phyloP scores from a whole-genome alignment of 2,888 invertebrate genomes.

The Acanthoscelides obtectus region DNA sequence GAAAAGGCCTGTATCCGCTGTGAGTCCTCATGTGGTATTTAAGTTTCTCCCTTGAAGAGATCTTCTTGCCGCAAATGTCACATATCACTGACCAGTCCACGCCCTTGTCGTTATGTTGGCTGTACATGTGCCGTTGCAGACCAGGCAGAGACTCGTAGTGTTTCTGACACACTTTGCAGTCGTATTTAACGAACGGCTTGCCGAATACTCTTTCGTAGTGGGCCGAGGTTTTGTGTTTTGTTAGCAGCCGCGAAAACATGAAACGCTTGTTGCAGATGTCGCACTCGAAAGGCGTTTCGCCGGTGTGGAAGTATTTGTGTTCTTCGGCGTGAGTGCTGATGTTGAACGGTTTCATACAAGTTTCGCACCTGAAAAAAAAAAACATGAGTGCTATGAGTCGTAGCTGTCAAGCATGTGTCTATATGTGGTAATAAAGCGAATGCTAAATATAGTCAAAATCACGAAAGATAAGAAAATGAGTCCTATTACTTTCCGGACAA shows the following conservation, averaged over 20 bases:
- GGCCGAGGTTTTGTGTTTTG: conserved; percentile 46
- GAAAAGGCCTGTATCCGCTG: conserved; percentile 48
- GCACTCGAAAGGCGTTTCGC: conserved; percentile 49
- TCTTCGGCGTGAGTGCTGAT: conserved; percentile 34
- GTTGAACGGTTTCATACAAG: conserved; percentile 34
- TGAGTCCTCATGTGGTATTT: conserved; percentile 41
- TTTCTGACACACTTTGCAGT: conserved; percentile 42
- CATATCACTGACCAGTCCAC: conserved; percentile 50
- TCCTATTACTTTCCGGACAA: too few relatives aligned
- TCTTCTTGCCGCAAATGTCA: conserved; percentile 41
- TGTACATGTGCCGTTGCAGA: conserved; percentile 35
- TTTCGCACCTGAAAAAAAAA: conserved; percentile 24
- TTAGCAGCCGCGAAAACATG: conserved; percentile 47
- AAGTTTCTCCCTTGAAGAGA: conserved; percentile 40
- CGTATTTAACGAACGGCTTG: conserved; percentile 38
- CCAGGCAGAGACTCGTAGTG: conserved; percentile 38
- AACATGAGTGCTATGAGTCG: background rate
- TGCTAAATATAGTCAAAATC: too few relatives aligned
- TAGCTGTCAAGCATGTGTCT: too few relatives aligned
- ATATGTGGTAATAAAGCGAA: too few relatives aligned
- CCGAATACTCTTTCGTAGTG: conserved; percentile 46
- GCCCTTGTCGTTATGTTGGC: conserved; percentile 33
- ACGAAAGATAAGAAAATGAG: too few relatives aligned
- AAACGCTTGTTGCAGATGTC: conserved; percentile 51
- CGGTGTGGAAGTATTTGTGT: conserved; percentile 35